These are phyloP conservation scores for Trachelus iudaicus DNA, from an alignment of 2,888 invertebrate species.

Conservation along the genomic window DNA sequence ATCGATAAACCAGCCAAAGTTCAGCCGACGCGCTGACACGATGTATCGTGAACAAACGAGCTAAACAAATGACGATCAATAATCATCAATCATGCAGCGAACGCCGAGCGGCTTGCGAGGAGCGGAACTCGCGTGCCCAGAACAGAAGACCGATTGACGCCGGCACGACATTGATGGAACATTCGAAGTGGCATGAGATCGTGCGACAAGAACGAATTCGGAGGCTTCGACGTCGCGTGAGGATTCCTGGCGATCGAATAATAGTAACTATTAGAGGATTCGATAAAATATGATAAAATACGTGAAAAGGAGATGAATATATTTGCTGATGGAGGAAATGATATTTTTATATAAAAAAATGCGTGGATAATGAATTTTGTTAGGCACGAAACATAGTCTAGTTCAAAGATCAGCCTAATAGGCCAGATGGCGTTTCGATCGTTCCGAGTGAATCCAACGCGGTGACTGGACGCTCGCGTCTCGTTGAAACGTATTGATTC, in stretches of 20 bases:
- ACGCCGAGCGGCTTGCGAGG: conserved; percentile 2
- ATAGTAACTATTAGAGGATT: not conserved
- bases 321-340: not conserved
- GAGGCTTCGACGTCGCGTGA: not conserved
- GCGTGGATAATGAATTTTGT: not conserved
- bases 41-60: conserved; percentile 12
- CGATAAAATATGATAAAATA: not conserved
- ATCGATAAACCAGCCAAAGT: conserved; percentile 14
- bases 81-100: conserved; percentile 20
- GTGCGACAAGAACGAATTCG: conserved; percentile 14
- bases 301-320: not conserved
- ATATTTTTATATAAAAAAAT: not conserved
- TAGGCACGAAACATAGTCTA: not conserved
- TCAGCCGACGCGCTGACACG: conserved; percentile 4
- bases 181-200: conserved; percentile 17
- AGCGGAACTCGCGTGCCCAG: conserved; percentile 22
- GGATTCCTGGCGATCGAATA: not conserved
- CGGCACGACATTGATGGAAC: conserved; percentile 37
- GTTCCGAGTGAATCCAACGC: not conserved
- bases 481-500: conserved; percentile 61
- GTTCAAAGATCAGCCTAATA: not conserved
- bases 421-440: not conserved
- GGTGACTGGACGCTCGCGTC: not conserved
- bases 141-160: conserved; percentile 37
- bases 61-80: conserved; percentile 22